phyloP scores from a whole-genome alignment of 1,140 invertebrate genomes.

The Pantala flavescens region DNA sequence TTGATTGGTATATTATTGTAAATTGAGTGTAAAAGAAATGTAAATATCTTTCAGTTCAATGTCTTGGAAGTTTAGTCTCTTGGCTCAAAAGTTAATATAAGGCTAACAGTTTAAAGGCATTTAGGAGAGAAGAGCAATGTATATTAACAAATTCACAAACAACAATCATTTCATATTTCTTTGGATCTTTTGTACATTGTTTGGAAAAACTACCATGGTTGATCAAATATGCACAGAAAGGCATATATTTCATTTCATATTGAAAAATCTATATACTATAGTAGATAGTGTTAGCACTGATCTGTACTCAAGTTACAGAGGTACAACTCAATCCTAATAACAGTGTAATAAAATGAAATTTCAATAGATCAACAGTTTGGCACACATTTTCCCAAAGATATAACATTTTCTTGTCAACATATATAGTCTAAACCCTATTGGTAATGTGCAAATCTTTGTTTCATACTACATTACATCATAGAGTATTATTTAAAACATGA shows the following conservation, averaged over 20 bases:
- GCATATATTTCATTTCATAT: not conserved
- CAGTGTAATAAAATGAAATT: slow-evolving; percentile 8
- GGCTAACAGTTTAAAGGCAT: not conserved
- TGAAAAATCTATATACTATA: not conserved
- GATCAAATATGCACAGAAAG: not conserved
- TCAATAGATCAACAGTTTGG: slow-evolving; percentile 6
- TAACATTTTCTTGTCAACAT: not conserved
- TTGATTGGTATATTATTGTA: too few relatives aligned
- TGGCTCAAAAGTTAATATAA: too few relatives aligned
- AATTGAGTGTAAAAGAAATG: too few relatives aligned
- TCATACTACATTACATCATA: not conserved
- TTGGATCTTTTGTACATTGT: slow-evolving; percentile 7
- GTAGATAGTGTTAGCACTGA: not conserved
- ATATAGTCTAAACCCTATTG: not conserved
- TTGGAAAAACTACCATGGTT: not conserved
- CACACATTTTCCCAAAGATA: slow-evolving; percentile 4
- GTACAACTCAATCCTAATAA: not conserved
- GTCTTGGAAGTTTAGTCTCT: too few relatives aligned
- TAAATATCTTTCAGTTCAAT: too few relatives aligned
- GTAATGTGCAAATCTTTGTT: not conserved
- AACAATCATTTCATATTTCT: not conserved
- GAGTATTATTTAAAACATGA: not conserved
- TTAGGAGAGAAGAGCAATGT: not conserved
- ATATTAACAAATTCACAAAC: too few relatives aligned
- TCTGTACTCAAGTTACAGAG: not conserved